Evolutionary conservation across 2,113 vertebrate species (phyloP).

Genomic region (Cariama cristata): DNA sequence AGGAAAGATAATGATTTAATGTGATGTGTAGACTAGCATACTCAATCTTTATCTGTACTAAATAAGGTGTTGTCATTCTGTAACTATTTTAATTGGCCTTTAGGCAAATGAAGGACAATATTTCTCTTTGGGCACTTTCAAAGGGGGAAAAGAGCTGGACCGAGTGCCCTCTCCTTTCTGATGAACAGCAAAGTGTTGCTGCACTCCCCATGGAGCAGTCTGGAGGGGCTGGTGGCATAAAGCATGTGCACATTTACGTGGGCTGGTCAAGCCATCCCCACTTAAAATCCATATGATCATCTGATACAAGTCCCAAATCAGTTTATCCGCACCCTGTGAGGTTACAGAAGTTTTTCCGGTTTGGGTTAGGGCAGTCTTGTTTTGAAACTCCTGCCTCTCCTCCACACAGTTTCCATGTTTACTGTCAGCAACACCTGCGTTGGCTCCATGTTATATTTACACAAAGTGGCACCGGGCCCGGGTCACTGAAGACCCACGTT

Average conservation of each 20-base stretch:
- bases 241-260: accelerated
- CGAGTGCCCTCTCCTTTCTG: neutral
- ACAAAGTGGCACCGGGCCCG: accelerated
- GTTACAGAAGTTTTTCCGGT: neutral
- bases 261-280: neutral
- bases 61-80: neutral
- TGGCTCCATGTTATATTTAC: neutral
- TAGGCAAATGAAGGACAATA: neutral
- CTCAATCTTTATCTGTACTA: neutral
- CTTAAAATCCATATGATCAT: neutral
- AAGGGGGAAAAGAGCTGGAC: neutral
- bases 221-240: neutral
- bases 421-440: accelerated
- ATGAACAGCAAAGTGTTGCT: neutral
- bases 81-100: neutral
- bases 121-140: neutral
- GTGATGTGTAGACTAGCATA: neutral
- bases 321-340: neutral
- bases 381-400: neutral
- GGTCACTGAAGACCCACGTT: accelerated
- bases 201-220: neutral
- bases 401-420: neutral
- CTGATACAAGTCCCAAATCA: neutral
- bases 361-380: neutral
- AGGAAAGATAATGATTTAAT: neutral